phyloP scores from a whole-genome alignment of 2,888 invertebrate genomes.

The Leistus spinibarbis region DNA sequence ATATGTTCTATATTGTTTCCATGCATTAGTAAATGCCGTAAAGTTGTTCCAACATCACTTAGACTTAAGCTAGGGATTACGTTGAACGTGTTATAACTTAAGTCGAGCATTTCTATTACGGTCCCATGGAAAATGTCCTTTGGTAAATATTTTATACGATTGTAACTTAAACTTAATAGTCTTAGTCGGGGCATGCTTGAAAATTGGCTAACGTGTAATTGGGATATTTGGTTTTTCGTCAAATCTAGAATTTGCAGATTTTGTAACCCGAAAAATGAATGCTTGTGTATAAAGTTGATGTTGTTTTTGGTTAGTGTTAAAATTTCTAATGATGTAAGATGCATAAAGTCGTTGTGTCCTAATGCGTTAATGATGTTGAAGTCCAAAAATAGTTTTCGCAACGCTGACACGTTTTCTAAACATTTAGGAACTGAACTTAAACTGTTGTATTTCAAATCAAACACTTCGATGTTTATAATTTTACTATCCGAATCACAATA shows the following conservation, averaged over 20 bases:
- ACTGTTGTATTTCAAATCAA: constrained; percentile 75
- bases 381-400: constrained; percentile 73
- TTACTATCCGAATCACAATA: constrained; percentile 57
- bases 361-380: constrained; percentile 75
- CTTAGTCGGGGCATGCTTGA: constrained; percentile 75
- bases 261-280: constrained; percentile 77
- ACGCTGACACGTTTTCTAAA: constrained; percentile 67
- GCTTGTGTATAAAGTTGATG: constrained; percentile 72
- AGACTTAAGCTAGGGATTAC: constrained; percentile 81
- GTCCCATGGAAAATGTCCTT: constrained; percentile 82
- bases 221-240: constrained; percentile 75
- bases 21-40: constrained; percentile 78
- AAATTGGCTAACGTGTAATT: constrained; percentile 81
- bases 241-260: constrained; percentile 80
- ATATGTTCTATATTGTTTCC: constrained; percentile 83
- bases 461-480: constrained; percentile 67
- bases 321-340: constrained; percentile 72
- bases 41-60: constrained; percentile 77
- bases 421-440: constrained; percentile 71
- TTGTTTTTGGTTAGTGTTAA: constrained; percentile 77
- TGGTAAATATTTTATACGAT: constrained; percentile 74
- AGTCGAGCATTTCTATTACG: constrained; percentile 77
- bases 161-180: constrained; percentile 74
- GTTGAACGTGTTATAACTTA: constrained; percentile 78
- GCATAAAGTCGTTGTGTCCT: constrained; percentile 76